Evolutionary conservation across 2,888 invertebrate species (phyloP), one percentile per base, ranked within the genome.

Genomic region (Eustalomyia histrio): DNA sequence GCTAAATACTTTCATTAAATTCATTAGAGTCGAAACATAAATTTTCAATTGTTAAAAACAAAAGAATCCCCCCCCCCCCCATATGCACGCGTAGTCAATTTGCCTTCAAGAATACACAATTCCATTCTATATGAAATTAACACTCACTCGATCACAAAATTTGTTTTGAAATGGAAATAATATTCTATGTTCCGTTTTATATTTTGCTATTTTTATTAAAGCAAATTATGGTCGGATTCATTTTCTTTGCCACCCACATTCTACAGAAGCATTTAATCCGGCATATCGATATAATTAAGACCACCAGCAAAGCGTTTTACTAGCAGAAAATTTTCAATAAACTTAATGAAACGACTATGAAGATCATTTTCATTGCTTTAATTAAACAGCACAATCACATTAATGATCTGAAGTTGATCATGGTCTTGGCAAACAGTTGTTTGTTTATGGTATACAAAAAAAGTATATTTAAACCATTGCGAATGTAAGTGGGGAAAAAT

Each of bases 261-360:
- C 33, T 69, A 55, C 35, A 5, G 39, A n/a, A 47, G n/a, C 5
- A 47, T 47, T 47, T n/a, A 47, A 47, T 47, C 14, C 43, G n/a
- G 14, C 43, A 47, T 47, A 47, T 14, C 43, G 14, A 47, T 50
- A 35, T 57, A 76, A 76, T 76, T 76, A 57, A 68, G 76, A 76
- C 76, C 76, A 76, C 76, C 76, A 76, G 68, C 76, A 47, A 63
- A 55, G 68, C 50, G 43, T n/a, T 14, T 47, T 53, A 10, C 21
- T 7, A 33, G 63, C 47, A 50, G 16, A 39, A 58, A 52, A 55
- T n/a, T 47, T 47, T 14, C 10, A 58, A 43, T 21, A 53, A 33
- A 47, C 9, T 47, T 2, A 47, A 47, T n/a, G 43, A 47, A 47
- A 47, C 43, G 43, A n/a, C 43, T n/a, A 47, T 7, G 43, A 47